Conservation (phyloP, 2,888 invertebrate species). For the Standfussiana lucernea region DNA sequence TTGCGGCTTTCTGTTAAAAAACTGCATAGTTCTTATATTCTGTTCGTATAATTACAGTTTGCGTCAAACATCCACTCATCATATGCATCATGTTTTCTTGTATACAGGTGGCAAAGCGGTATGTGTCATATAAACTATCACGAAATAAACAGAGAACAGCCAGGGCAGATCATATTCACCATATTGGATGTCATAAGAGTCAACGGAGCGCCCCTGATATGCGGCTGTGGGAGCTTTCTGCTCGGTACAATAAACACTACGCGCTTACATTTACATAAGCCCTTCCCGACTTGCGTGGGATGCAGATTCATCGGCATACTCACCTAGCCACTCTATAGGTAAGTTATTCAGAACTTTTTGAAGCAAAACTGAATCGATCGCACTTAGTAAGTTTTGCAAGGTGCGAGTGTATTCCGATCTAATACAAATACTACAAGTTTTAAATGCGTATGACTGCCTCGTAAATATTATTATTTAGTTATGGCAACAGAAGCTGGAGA, state of each 20-base stretch:
- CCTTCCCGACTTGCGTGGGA: slow-evolving; percentile 28
- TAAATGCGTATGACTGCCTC: neutral
- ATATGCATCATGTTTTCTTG: neutral
- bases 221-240: slow-evolving; percentile 21
- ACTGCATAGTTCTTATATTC: neutral
- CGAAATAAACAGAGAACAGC: slow-evolving; percentile 2
- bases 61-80: neutral
- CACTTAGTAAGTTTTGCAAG: neutral
- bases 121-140: neutral
- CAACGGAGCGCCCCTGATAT: slow-evolving; percentile 34
- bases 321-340: neutral
- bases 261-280: slow-evolving; percentile 38
- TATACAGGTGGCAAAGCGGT: neutral
- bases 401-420: neutral
- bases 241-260: slow-evolving; percentile 46
- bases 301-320: slow-evolving; percentile 19
- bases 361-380: slow-evolving; percentile 2
- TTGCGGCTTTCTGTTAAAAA: neutral
- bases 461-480: too few species aligned
- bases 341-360: slow-evolving; percentile 11
- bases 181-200: slow-evolving; percentile 43
- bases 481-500: too few species aligned
- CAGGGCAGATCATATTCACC: slow-evolving; percentile 28
- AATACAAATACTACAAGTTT: neutral
- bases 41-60: neutral